These are phyloP conservation scores for Motacilla alba DNA, from an alignment of 2,113 vertebrate species.

Conservation along the genomic window DNA sequence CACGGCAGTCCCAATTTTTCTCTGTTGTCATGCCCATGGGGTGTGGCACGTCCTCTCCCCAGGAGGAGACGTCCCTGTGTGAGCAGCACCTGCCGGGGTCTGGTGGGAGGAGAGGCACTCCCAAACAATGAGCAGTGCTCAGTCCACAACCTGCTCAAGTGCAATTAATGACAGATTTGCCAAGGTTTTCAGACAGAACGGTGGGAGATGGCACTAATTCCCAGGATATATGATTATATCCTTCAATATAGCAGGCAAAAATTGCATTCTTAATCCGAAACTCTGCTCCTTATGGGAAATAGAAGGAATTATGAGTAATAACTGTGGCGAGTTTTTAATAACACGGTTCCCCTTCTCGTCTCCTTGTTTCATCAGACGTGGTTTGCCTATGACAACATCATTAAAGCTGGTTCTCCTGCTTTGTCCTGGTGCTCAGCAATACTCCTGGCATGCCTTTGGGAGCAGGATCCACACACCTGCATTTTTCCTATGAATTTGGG, in stretches of 20 bases:
- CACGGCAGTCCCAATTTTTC: not conserved
- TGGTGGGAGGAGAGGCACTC: not conserved
- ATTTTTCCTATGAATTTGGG: accelerated
- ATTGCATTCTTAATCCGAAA: not conserved
- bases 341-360: not conserved
- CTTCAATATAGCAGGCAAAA: not conserved
- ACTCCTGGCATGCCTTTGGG: not conserved
- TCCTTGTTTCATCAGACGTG: not conserved
- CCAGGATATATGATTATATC: not conserved
- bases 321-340: not conserved
- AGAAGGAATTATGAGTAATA: slow-evolving; percentile 11
- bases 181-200: not conserved
- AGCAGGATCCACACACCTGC: not conserved
- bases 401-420: not conserved
- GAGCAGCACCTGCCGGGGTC: not conserved
- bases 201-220: not conserved
- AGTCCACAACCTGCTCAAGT: not conserved
- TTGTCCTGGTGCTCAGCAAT: not conserved
- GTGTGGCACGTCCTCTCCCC: not conserved
- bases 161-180: not conserved
- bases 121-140: not conserved
- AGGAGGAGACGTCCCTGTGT: not conserved
- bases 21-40: accelerated
- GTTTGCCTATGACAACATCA: not conserved
- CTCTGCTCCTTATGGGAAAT: not conserved